Evolutionary conservation across 2,113 vertebrate species (phyloP).

Genomic region (Muntiacus reevesi): DNA sequence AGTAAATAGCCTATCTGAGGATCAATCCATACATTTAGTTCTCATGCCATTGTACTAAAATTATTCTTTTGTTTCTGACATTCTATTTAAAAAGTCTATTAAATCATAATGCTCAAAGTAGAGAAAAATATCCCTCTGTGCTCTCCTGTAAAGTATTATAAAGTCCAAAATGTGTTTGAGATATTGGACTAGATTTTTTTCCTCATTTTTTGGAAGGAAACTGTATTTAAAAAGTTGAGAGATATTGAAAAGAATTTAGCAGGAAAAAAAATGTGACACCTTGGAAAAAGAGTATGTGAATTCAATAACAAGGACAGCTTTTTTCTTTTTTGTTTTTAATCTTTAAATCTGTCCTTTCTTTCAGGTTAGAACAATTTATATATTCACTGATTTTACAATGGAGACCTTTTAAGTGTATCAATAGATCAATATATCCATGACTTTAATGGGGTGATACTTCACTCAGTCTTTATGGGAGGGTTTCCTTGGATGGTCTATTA

Average conservation of each 20-base stretch:
- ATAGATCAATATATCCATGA: conserved; percentile 81
- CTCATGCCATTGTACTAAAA: conserved; percentile 50
- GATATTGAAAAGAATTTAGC: conserved; percentile 16
- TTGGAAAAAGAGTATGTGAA: conserved; percentile 22
- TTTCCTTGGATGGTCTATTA: conserved; percentile 70
- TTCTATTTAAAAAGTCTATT: conserved; percentile 66
- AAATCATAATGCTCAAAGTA: conserved; percentile 54
- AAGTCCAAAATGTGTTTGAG: conserved; percentile 22
- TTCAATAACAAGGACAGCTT: conserved; percentile 30
- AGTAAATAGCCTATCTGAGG: conserved; percentile 51
- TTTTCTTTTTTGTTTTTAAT: not conserved
- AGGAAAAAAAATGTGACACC: conserved; percentile 32
- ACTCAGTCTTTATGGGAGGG: conserved; percentile 63
- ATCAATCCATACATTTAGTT: conserved; percentile 45
- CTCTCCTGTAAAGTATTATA: not conserved
- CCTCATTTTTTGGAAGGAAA: not conserved
- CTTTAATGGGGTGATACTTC: conserved; percentile 77
- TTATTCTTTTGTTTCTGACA: conserved; percentile 72
- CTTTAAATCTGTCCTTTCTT: conserved; percentile 66
- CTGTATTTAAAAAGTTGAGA: not conserved
- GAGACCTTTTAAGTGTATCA: conserved; percentile 77
- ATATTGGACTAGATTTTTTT: not conserved
- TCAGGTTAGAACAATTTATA: conserved; percentile 76
- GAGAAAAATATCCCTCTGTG: conserved; percentile 53
- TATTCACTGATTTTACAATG: conserved; percentile 76